Evolutionary conservation across 2,888 invertebrate species (phyloP).

Genomic region (Ophion obscuratus): DNA sequence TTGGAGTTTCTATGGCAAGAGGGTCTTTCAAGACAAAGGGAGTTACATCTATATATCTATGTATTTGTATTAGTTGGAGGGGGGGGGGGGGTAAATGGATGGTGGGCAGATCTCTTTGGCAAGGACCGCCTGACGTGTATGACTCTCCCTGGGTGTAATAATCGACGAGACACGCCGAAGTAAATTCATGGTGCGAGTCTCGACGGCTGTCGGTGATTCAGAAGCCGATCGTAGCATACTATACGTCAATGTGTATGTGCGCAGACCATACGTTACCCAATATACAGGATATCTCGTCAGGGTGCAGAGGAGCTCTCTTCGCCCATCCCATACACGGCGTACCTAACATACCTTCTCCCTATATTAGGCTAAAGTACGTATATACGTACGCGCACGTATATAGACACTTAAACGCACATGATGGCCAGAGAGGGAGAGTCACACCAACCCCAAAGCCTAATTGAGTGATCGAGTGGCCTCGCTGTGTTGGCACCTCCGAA

Average conservation of each 20-base stretch:
- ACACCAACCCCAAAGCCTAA: conserved; percentile 81
- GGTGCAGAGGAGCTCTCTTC: conserved; percentile 44
- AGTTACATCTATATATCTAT: background rate
- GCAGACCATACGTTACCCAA: conserved; percentile 35
- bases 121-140: conserved; percentile 62
- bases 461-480: conserved; percentile 81
- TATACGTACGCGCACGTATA: conserved; percentile 36
- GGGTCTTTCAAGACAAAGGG: conserved; percentile 44
- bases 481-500: conserved; percentile 78
- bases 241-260: conserved; percentile 26
- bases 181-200: conserved; percentile 78
- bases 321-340: conserved; percentile 55
- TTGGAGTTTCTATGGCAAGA: conserved; percentile 17
- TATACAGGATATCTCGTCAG: conserved; percentile 42
- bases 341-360: conserved; percentile 38
- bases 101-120: conserved; percentile 44
- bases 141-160: conserved; percentile 67
- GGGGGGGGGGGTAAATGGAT: conserved; percentile 17
- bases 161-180: conserved; percentile 76
- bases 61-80: background rate
- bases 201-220: conserved; percentile 77
- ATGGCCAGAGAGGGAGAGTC: conserved; percentile 68
- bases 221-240: conserved; percentile 64
- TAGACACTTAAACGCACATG: conserved; percentile 46
- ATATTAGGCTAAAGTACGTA: conserved; percentile 40